Percentiles rank a stretch among this genome's conserved stretches.
phyloP scores from a whole-genome alignment of 2,888 invertebrate species.

The Sipha maydis region DNA sequence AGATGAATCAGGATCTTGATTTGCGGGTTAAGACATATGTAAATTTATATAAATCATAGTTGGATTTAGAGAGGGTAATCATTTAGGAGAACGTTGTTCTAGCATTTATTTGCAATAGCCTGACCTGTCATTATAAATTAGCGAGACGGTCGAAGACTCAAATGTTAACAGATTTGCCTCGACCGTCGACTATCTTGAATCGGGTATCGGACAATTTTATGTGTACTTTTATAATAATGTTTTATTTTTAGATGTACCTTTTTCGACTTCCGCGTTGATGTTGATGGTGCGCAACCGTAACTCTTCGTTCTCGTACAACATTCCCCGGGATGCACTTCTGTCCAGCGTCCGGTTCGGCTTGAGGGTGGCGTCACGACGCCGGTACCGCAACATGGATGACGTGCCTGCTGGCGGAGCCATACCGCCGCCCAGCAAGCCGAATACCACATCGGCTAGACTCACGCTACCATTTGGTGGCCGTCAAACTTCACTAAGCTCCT shows the following conservation, averaged over 20 bases:
- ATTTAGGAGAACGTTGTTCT: too few species aligned
- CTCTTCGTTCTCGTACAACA: slow-evolving; percentile 95
- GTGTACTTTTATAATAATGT: too few species aligned
- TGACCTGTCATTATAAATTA: too few species aligned
- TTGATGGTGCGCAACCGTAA: slow-evolving; percentile 87
- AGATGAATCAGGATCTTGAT: too few species aligned
- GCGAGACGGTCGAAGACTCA: too few species aligned
- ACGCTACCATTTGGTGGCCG: not conserved
- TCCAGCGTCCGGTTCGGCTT: slow-evolving; percentile 91
- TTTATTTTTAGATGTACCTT: slow-evolving; percentile 72
- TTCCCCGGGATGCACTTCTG: slow-evolving; percentile 89
- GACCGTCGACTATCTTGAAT: too few species aligned
- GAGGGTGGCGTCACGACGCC: slow-evolving; percentile 87
- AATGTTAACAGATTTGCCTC: too few species aligned
- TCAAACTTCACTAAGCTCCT: not conserved
- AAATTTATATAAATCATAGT: too few species aligned
- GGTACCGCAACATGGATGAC: slow-evolving; percentile 84
- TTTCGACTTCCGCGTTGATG: slow-evolving; percentile 91
- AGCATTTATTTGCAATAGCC: too few species aligned
- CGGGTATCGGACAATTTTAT: too few species aligned
- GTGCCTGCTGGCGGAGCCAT: slow-evolving; percentile 74
- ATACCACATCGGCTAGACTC: slow-evolving; percentile 39
- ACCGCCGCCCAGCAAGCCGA: slow-evolving; percentile 63
- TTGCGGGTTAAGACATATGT: too few species aligned
- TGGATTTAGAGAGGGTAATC: too few species aligned